Percentiles rank a stretch among this genome's conserved stretches.
Evolutionary conservation across 2,113 vertebrate species (phyloP).

Genomic region (Onychorhynchus coronatus): DNA sequence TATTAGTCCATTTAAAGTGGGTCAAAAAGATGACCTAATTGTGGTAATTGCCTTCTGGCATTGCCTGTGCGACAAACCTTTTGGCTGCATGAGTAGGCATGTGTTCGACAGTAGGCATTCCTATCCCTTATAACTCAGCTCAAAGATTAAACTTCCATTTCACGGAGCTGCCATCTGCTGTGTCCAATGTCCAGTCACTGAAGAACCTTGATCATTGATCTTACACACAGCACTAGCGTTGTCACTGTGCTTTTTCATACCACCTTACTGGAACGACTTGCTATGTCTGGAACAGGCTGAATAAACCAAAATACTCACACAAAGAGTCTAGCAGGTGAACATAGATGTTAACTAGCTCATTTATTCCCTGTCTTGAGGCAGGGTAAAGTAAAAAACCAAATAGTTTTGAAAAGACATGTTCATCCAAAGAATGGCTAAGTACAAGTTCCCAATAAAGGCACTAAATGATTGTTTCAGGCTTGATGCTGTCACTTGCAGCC

Average conservation of each 20-base stretch:
- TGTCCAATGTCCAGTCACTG: background rate
- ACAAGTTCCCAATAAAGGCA: background rate
- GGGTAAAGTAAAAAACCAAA: background rate
- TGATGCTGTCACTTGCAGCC: background rate
- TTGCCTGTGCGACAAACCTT: background rate
- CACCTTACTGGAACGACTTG: background rate
- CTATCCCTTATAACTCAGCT: background rate
- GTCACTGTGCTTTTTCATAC: background rate
- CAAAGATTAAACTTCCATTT: background rate
- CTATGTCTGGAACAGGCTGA: background rate
- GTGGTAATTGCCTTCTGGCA: slow-evolving; percentile 19
- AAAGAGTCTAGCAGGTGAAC: background rate
- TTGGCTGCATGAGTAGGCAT: background rate
- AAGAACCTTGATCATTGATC: background rate
- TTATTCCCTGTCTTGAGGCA: background rate
- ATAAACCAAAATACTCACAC: background rate
- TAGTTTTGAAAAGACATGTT: background rate
- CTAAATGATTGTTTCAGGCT: background rate
- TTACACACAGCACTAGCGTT: background rate
- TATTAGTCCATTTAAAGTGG: slow-evolving; percentile 1
- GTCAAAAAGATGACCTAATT: slow-evolving; percentile 14
- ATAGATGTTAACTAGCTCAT: background rate
- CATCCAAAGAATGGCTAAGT: background rate
- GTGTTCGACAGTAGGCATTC: background rate
- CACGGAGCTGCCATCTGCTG: background rate